Base-by-base conservation (phyloP, 2,888 invertebrate genomes). In the Zhuqinia jingwanae region DNA sequence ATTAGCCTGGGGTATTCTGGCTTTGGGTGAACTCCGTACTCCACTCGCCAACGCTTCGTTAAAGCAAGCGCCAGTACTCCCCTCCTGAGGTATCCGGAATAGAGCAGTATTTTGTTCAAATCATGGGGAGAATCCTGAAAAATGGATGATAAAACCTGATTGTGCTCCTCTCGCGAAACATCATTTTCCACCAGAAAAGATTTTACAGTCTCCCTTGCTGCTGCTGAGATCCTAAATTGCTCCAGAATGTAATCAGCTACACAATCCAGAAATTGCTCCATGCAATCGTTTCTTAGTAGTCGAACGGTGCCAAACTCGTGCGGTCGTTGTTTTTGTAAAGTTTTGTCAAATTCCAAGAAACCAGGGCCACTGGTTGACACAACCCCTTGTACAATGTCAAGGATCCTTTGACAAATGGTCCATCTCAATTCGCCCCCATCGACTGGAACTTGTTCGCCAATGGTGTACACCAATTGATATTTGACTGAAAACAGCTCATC, bases 401-500 rank as follows among this genome's bases (percentile, higher is more conserved):
- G 81, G 0, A 88, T 15, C 10, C 53, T 81, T 42, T 90, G 90
- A 17, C 83, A 76, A 22, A 84, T 79, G 0, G 36, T n/a, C 89
- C 89, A 90, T 15, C 90, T 60, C n/a, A 70, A 22, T 2, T 45
- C 60, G 2, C 87, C 88, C 15, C 90, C 89, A 27, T 75, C 87
- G 3, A 86, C 58, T 0, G 86, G 42, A 2, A 75, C 8, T 56
- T 90, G 90, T 17, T 50, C 73, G 30, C 88, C 87, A 0, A 89
- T 47, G 0, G 90, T 89, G 75, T 90, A 90, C 10, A 90, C 80
- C 20, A 90, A 20, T 53, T 90, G 90, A 53, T 90, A 90, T 27
- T 90, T 90, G 68, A 84, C 88, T 30, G 86, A 88, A 0, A 90
- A 68, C 60, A 90, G 86, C 65, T 90, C 90, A 60, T 90, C 90